Evolutionary conservation across 2,113 vertebrate genomes (phyloP).

Genomic region (Macrotus californicus): DNA sequence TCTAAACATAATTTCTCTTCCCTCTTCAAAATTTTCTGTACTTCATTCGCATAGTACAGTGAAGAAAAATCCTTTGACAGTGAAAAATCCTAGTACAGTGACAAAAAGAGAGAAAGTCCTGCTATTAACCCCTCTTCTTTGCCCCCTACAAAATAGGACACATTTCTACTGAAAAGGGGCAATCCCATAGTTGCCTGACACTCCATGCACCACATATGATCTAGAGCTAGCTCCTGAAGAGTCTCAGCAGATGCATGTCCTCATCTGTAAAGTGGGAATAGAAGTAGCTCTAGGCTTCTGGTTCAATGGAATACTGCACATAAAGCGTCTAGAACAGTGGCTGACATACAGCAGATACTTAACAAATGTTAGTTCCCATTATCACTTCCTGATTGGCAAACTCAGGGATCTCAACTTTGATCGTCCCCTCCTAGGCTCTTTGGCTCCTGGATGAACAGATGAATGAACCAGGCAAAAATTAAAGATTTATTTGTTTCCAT

Average conservation of each 20-base stretch:
- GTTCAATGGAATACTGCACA: constrained; percentile 12
- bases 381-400: constrained; percentile 13
- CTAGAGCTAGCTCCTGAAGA: neutral
- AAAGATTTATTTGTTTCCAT: too few relatives aligned
- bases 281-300: constrained; percentile 17
- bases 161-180: neutral
- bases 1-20: constrained; percentile 44
- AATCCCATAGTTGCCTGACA: neutral
- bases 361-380: neutral
- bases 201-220: neutral
- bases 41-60: neutral
- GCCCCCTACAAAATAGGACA: too few relatives aligned
- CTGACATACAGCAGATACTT: neutral
- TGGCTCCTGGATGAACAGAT: constrained; percentile 30
- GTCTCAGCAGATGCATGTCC: neutral
- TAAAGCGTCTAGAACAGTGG: neutral
- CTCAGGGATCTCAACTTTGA: neutral
- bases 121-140: constrained; percentile 8
- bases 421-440: neutral
- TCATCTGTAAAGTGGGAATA: neutral
- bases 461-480: neutral
- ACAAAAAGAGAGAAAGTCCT: constrained; percentile 10
- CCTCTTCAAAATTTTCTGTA: constrained; percentile 28
- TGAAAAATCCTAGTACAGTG: too few relatives aligned
- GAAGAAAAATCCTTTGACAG: too few relatives aligned